These are phyloP conservation scores for Equus przewalskii DNA, from an alignment of 2,113 vertebrate genomes.

Conservation along the genomic window DNA sequence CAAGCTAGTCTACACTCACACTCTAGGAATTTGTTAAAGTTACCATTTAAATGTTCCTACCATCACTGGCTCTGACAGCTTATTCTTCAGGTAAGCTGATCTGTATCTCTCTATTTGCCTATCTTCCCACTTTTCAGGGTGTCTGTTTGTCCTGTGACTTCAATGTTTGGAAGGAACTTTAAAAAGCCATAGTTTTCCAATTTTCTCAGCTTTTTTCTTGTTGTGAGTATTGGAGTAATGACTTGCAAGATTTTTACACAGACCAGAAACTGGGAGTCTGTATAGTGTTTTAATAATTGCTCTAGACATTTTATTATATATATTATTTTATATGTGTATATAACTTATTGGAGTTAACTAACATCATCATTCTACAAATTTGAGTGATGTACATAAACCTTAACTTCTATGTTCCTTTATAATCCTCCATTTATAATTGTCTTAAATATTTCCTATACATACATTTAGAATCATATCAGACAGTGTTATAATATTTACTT, in stretches of 20 bases:
- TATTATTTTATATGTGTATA: neutral
- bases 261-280: neutral
- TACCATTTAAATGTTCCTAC: neutral
- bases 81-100: neutral
- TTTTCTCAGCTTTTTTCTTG: neutral
- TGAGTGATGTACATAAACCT: neutral
- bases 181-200: neutral
- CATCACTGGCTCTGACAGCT: neutral
- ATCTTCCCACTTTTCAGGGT: neutral
- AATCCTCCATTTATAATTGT: neutral
- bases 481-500: neutral
- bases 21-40: neutral
- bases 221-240: neutral
- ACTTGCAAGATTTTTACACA: neutral
- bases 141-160: neutral
- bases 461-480: neutral
- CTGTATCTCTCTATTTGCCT: neutral
- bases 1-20: neutral
- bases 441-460: neutral
- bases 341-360: neutral
- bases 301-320: neutral
- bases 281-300: neutral
- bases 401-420: neutral
- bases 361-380: neutral
- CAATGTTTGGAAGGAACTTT: neutral